Base-by-base conservation (phyloP, 2,113 vertebrate genomes). In the Tetrax tetrax region DNA sequence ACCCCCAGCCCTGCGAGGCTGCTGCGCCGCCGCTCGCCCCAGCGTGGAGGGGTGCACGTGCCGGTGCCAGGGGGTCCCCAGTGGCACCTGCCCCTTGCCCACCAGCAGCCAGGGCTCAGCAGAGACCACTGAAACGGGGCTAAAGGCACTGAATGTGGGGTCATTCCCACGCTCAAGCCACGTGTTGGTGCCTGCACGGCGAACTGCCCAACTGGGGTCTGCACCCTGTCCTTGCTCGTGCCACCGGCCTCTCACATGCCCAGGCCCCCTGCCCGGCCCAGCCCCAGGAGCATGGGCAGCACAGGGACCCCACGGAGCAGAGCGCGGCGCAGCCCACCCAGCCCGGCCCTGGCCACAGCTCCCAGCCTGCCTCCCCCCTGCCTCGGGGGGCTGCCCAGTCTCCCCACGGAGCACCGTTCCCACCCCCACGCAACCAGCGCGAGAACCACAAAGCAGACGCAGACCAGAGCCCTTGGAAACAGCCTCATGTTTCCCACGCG, bases 391-490 rank as follows among this genome's bases (percentile, higher is more conserved):
- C 70, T 65, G 63, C 38, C n/a, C 11, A 1, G 0, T 15, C 33
- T 21, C 37, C 41, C 56, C 16, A 3, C 0, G 2, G 21, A 1
- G 1, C 54, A 47, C 18, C 0, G 0, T 20, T 65, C 69, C 35
- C 6, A 4, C 45, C n/a, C 7, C 76, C 56, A 10, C 1, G 3
- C 5, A 1, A 37, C 22, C 24, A 8, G 27, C 0, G 3, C 3
- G 2, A 57, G 45, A 72, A 57, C 11, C 78, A 91, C 69, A 90
- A 78, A 95, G 9, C 77, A 90, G 88, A 66, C 56, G 61, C 7
- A 61, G 74, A 72, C 41, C 12, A 8, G 7, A 10, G 29, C 13
- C 38, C 47, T 93, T 74, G 23, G 47, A 84, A 94, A 93, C 61
- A 31, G 74, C 16, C 38, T 66, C 48, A 8, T 87, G 87, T 94